Evolutionary conservation across 2,888 invertebrate species (phyloP), one percentile per base, ranked within the genome.

Genomic region (Ophioninae sp.): DNA sequence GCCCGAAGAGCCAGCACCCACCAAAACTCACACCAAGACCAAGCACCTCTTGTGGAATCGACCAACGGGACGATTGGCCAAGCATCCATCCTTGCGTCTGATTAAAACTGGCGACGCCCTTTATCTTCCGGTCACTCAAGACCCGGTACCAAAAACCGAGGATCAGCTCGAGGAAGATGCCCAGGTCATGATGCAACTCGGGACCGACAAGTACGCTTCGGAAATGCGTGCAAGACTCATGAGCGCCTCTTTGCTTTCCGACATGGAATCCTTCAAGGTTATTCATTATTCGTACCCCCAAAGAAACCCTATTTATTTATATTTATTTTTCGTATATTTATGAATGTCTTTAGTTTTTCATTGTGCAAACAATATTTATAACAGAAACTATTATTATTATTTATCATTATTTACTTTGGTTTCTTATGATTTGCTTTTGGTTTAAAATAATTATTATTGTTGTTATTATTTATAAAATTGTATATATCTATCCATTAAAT

Each of bases 231-330:
- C 99, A 0, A 95, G 97, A 91, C 96, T 99, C 95, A 99, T 99
- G 97, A 97, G 98, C 92, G 98, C 98, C 0, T 97, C 98, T 0
- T 94, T 99, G 17, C 94, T 97, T 0, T 99, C 99, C 0, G 99
- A 99, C 90, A 99, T 99, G 99, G 98, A 99, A 92, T 97, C 99
- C 0, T 99, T 99, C 93, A 99, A 99, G 94, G 98, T 95, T 86
- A 39, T 57, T 76, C 67, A 59, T 68, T 68, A 57, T 56, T 21
- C 39, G 10, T 44, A 13, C 13, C 13, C 13, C 13, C 44, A 13
- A 10, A 57, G 17, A 0, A 50, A 20, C 8, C 13, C 37, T 20
- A 21, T 65, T 44, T n/a, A n/a, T n/a, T 20, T 13, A n/a, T 59
- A 17, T 23, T 10, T 39, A n/a, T 39, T 70, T 21, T n/a, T n/a